Conservation (phyloP, 1,140 invertebrate species). For the Rhopalosiphum padi region DNA sequence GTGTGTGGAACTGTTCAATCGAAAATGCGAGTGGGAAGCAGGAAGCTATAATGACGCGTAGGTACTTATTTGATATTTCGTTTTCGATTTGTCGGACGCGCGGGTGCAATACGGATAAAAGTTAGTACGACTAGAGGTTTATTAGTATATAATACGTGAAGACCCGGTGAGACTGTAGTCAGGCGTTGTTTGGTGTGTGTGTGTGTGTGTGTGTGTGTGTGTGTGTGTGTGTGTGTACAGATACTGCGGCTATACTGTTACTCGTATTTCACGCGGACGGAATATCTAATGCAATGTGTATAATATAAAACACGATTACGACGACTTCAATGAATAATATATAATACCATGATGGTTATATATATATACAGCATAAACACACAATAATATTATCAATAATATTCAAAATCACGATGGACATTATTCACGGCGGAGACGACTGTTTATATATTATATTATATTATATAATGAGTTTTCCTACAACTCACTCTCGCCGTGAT, state of each 20-base stretch:
- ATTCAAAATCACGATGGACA: background rate
- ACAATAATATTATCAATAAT: background rate
- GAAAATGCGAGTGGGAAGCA: background rate
- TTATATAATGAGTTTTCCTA: background rate
- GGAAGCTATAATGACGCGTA: background rate
- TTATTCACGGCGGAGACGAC: background rate
- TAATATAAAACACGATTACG: background rate
- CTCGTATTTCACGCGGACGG: conserved; percentile 11
- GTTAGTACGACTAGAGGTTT: background rate
- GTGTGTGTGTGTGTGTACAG: too few relatives aligned
- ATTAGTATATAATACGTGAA: background rate
- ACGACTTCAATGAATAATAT: background rate
- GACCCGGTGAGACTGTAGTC: background rate
- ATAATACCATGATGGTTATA: too few relatives aligned
- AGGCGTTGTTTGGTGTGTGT: background rate
- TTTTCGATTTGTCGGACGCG: background rate
- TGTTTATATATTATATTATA: too few relatives aligned
- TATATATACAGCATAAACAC: too few relatives aligned
- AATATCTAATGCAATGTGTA: background rate
- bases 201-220: too few relatives aligned
- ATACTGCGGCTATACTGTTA: background rate
- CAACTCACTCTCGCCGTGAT: background rate
- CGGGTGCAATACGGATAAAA: background rate
- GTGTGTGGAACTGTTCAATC: background rate
- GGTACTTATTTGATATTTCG: background rate